phyloP scores from a whole-genome alignment of 2,113 vertebrate genomes.

The Anarrhichthys ocellatus region DNA sequence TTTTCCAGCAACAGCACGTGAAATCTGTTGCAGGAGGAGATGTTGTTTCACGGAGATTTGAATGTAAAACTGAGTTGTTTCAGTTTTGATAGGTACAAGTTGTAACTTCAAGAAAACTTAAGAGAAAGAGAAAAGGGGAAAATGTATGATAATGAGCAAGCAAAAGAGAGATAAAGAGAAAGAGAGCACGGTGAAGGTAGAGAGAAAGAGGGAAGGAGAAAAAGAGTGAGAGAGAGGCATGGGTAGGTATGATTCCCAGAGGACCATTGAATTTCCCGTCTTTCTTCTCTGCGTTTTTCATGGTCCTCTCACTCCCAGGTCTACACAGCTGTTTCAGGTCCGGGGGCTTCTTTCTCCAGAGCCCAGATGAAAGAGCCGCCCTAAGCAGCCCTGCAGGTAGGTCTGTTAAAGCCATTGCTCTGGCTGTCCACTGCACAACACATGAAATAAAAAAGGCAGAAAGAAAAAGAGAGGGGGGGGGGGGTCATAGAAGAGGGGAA shows the following conservation, averaged over 20 bases:
- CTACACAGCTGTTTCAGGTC: slow-evolving; percentile 84
- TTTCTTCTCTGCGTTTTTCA: slow-evolving; percentile 80
- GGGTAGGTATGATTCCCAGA: slow-evolving; percentile 70
- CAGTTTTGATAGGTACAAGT: slow-evolving; percentile 1
- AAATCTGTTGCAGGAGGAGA: not conserved
- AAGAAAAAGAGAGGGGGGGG: slow-evolving; percentile 33
- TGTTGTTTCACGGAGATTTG: not conserved
- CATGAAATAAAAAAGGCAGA: slow-evolving; percentile 65
- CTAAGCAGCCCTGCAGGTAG: slow-evolving; percentile 84
- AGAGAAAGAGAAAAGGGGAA: not conserved
- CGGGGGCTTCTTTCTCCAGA: slow-evolving; percentile 84
- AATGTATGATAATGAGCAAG: slow-evolving; percentile 19
- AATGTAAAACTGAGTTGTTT: not conserved
- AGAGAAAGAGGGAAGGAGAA: slow-evolving; percentile 36
- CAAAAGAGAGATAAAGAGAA: slow-evolving; percentile 12
- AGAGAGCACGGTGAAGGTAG: not conserved
- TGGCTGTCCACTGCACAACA: slow-evolving; percentile 72
- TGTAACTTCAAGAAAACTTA: slow-evolving; percentile 1
- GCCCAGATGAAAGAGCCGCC: slow-evolving; percentile 85
- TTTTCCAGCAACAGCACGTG: not conserved
- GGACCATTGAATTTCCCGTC: slow-evolving; percentile 80
- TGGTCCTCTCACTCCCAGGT: slow-evolving; percentile 81
- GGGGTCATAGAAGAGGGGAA: slow-evolving; percentile 25
- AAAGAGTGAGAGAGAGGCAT: slow-evolving; percentile 48
- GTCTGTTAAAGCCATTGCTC: slow-evolving; percentile 85